Conservation (phyloP, 2,797 vertebrate genomes). For the Pygocentrus nattereri region DNA sequence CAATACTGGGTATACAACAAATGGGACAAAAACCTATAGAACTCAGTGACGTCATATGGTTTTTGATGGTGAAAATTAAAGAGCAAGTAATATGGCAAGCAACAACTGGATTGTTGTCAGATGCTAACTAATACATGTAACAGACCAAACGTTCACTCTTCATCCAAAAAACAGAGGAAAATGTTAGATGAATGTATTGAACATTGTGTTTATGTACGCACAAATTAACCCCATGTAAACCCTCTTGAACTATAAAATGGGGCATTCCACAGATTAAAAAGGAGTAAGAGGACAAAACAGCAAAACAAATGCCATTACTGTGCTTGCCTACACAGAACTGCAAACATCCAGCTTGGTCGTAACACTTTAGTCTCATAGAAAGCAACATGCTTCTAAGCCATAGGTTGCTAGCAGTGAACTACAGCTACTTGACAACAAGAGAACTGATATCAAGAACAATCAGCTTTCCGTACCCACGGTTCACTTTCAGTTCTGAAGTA, state of each 20-base stretch:
- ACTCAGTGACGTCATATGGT: too few relatives aligned
- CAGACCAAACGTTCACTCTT: too few relatives aligned
- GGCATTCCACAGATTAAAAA: slow-evolving; percentile 77
- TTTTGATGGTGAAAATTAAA: too few relatives aligned
- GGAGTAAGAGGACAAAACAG: slow-evolving; percentile 53
- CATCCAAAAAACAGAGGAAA: too few relatives aligned
- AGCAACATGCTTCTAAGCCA: neutral
- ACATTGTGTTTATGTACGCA: neutral
- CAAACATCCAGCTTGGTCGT: neutral
- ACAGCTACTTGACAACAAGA: neutral
- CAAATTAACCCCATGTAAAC: slow-evolving; percentile 64
- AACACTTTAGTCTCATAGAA: neutral
- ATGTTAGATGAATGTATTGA: too few relatives aligned
- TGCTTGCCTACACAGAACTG: slow-evolving; percentile 29
- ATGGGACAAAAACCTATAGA: too few relatives aligned
- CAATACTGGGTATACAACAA: too few relatives aligned
- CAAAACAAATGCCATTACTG: slow-evolving; percentile 48
- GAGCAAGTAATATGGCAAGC: too few relatives aligned
- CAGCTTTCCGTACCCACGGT: slow-evolving; percentile 6
- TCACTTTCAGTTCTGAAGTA: slow-evolving; percentile 30
- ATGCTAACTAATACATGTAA: too few relatives aligned
- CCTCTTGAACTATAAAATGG: slow-evolving; percentile 67
- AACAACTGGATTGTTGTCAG: too few relatives aligned
- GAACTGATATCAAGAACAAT: slow-evolving; percentile 22
- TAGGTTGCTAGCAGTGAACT: neutral